Base-by-base conservation (phyloP, 2,797 vertebrate genomes). In the Anabas testudineus region DNA sequence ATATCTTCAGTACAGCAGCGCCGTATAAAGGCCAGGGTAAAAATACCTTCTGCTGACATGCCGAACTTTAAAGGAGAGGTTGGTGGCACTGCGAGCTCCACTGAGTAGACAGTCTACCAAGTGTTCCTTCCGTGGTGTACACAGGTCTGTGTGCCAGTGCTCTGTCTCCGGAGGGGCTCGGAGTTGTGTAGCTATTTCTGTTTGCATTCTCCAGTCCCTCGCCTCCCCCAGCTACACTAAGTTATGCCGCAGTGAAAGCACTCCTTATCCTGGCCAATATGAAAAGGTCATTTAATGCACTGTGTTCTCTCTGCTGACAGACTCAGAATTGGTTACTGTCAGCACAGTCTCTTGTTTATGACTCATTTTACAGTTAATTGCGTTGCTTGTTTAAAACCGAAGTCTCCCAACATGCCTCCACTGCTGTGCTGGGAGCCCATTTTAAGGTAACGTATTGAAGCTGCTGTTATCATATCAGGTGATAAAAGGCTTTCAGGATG, bases 21-120 rank as follows among this genome's bases (percentile, higher is more conserved):
- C 54, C 34, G 63, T 41, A 48, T 74, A 46, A 71, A 79, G 53
- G 62, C 61, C 21, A 1, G 12, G 43, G 47, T 86, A 82, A 83
- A 86, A 88, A 88, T 83, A 83, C 24, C 80, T 73, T 68, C 45
- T 71, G 80, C 88, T 82, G 83, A 88, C 78, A 68, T 55, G 58
- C 52, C 68, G 54, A 57, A 68, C 71, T 71, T 53, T 47, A 51
- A 67, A 69, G 58, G 48, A 69, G 75, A 76, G 73, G 59, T 8
- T 68, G 72, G 74, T 53, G 56, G 63, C 69, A 67, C 58, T 36
- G 22, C 42, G 14, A 71, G 67, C 51, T 65, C 45, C 59, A 36
- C 70, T 48, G 12, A 34, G 70, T 32, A 26, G 45, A 54, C 58
- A 16, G 47, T 46, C 39, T 21, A 41, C 34, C 0, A 19, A 41